phyloP scores from a whole-genome alignment of 2,888 invertebrate genomes.

The Strigamia maritima region DNA sequence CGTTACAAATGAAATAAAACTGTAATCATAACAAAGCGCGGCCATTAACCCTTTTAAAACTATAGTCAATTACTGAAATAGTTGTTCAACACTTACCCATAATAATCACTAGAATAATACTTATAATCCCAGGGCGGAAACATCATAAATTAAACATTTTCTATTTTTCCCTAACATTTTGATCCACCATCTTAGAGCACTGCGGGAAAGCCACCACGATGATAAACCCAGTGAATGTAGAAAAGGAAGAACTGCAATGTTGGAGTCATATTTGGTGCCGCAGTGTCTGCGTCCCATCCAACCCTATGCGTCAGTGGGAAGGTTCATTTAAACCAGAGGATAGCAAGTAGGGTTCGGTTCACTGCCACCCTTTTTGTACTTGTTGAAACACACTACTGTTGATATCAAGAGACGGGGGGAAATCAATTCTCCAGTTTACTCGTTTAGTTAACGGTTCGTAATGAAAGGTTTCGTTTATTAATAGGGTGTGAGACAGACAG shows the following conservation, averaged over 20 bases:
- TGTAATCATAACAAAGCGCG: too few species aligned
- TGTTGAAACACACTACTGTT: conserved; percentile 26
- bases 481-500: neutral
- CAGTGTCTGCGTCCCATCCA: conserved; percentile 28
- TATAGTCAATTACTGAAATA: neutral
- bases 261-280: conserved; percentile 32
- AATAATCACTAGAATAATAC: conserved; percentile 25
- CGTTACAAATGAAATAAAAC: too few species aligned
- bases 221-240: conserved; percentile 5
- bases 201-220: conserved; percentile 5
- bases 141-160: conserved; percentile 1
- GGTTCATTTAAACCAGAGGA: conserved; percentile 29
- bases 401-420: neutral
- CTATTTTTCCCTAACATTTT: neutral
- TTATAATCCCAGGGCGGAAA: conserved; percentile 25
- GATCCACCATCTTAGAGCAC: neutral
- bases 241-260: conserved; percentile 29
- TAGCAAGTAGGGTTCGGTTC: conserved; percentile 16
- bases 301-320: conserved; percentile 31
- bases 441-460: neutral
- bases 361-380: neutral
- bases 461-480: neutral
- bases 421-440: neutral
- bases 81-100: neutral
- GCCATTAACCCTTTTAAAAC: too few species aligned